phyloP scores from a whole-genome alignment of 1,140 invertebrate species.

The Ganaspis sp. region DNA sequence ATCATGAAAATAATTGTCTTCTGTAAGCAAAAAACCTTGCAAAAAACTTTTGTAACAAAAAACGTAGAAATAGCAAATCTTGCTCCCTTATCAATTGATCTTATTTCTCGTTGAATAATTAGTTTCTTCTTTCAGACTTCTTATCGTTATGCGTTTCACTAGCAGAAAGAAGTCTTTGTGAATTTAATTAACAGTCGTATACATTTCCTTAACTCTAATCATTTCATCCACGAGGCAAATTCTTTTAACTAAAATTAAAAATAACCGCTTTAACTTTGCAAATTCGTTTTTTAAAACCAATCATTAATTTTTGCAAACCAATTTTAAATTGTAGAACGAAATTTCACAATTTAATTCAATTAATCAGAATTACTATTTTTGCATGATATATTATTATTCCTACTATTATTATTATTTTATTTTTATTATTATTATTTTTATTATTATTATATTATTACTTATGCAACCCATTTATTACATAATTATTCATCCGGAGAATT shows the following conservation, averaged over 20 bases:
- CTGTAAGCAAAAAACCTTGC: neutral
- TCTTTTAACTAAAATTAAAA: neutral
- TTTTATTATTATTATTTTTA: no score
- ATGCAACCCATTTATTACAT: no score
- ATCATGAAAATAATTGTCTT: neutral
- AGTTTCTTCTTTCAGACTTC: slow-evolving; percentile 1
- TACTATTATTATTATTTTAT: no score
- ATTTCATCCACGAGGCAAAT: neutral
- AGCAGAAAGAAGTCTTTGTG: slow-evolving; percentile 2
- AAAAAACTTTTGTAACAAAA: neutral
- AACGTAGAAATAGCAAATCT: neutral
- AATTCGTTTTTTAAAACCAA: no score
- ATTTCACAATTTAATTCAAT: no score
- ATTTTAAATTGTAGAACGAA: no score
- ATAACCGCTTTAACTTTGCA: neutral
- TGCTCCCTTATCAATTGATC: slow-evolving; percentile 18
- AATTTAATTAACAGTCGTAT: neutral
- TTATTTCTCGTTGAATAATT: slow-evolving; percentile 3
- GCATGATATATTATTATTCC: no score
- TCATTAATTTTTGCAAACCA: no score
- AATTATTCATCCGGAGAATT: no score
- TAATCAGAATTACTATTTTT: no score
- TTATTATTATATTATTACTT: no score
- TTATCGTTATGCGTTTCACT: slow-evolving; percentile 24
- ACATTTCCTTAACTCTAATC: neutral